These are phyloP conservation scores for Pristionchus mayeri DNA, from an alignment of 2,888 invertebrate genomes.

Conservation along the genomic window DNA sequence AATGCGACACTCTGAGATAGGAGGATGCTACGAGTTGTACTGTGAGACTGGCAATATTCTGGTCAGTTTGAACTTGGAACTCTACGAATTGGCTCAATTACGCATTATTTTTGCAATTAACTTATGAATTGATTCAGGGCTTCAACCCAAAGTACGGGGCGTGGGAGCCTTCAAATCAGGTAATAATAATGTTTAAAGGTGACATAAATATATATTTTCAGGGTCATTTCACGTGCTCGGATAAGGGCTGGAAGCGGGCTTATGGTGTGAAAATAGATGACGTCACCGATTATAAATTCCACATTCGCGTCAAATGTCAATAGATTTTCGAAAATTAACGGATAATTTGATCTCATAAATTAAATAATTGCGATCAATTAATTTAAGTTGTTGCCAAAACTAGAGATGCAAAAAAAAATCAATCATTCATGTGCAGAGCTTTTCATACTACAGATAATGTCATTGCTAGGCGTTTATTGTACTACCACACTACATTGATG, in stretches of 20 bases:
- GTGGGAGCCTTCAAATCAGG: slow-evolving; percentile 35
- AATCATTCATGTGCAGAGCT: too few relatives aligned
- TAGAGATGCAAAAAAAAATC: too few relatives aligned
- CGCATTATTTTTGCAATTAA: not conserved
- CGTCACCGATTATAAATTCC: not conserved
- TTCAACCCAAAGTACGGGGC: slow-evolving; percentile 4
- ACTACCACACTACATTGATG: too few relatives aligned
- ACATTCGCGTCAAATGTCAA: slow-evolving; percentile 3
- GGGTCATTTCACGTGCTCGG: slow-evolving; percentile 36
- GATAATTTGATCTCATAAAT: not conserved
- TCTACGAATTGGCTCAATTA: too few relatives aligned
- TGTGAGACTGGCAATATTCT: slow-evolving; percentile 29
- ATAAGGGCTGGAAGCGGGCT: slow-evolving; percentile 37
- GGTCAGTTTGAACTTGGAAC: not conserved
- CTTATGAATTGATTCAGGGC: not conserved
- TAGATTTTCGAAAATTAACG: not conserved
- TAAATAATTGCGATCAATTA: not conserved
- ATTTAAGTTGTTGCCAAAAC: too few relatives aligned
- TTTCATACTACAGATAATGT: too few relatives aligned
- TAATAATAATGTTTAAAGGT: not conserved
- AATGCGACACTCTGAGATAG: not conserved
- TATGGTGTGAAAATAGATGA: not conserved
- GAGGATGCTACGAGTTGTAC: slow-evolving; percentile 40
- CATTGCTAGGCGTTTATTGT: too few relatives aligned
- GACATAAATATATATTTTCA: not conserved